Percentiles rank a stretch among this genome's conserved stretches.
These are phyloP conservation scores for Chromobotia macracanthus DNA, from an alignment of 2,797 vertebrate genomes.

Conservation along the genomic window DNA sequence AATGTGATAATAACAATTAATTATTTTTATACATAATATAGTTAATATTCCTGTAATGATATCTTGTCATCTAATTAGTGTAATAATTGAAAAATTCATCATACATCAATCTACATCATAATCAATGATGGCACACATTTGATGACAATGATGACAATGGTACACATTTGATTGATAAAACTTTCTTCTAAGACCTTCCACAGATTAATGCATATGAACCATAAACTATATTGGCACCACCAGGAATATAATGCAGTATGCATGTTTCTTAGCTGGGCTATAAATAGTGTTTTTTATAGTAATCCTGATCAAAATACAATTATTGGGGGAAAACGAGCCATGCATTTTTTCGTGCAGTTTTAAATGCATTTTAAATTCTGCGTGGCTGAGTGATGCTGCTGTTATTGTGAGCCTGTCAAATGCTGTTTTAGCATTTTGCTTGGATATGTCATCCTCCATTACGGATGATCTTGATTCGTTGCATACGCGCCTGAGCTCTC, in stretches of 20 bases:
- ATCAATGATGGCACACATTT: background rate
- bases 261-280: background rate
- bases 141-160: too few species aligned
- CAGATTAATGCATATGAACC: background rate
- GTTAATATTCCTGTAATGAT: too few species aligned
- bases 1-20: too few species aligned
- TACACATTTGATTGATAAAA: too few species aligned
- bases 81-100: background rate
- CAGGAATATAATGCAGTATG: background rate
- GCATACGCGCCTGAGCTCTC: conserved; percentile 29
- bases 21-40: too few species aligned
- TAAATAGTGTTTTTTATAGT: conserved; percentile 37
- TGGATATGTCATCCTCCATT: conserved; percentile 80
- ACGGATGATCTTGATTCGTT: conserved; percentile 64
- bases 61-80: too few species aligned
- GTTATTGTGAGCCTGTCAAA: conserved; percentile 69
- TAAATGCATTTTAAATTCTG: conserved; percentile 70
- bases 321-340: conserved; percentile 61
- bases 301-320: conserved; percentile 35
- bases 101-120: background rate
- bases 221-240: background rate
- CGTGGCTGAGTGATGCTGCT: conserved; percentile 61
- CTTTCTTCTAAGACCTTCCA: too few species aligned
- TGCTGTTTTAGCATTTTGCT: conserved; percentile 69
- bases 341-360: conserved; percentile 64